phyloP scores from a whole-genome alignment of 2,797 vertebrate genomes.

The Gymnodraco acuticeps region DNA sequence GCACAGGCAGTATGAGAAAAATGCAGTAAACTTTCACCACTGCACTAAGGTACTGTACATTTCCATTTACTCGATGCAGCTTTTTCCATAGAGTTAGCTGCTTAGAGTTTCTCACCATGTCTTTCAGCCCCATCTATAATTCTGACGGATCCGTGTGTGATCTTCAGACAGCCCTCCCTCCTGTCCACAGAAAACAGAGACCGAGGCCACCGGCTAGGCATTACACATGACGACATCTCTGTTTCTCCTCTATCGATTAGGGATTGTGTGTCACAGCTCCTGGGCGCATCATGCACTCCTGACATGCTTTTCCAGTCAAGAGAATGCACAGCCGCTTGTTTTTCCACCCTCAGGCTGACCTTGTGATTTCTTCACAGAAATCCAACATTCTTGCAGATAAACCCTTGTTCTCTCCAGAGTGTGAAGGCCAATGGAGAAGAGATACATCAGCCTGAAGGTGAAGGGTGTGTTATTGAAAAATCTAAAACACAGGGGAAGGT shows the following conservation, averaged over 20 bases:
- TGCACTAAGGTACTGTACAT: too few relatives aligned
- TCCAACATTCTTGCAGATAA: slow-evolving; percentile 19
- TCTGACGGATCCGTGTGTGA: slow-evolving; percentile 22
- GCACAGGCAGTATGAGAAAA: too few relatives aligned
- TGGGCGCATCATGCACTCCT: slow-evolving; percentile 31
- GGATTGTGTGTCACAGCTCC: slow-evolving; percentile 61
- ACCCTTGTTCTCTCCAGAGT: slow-evolving; percentile 1
- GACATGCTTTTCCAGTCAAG: slow-evolving; percentile 58
- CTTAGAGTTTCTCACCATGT: slow-evolving; percentile 7
- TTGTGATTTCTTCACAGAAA: slow-evolving; percentile 56
- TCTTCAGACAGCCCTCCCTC: slow-evolving; percentile 12
- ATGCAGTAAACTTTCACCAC: too few relatives aligned
- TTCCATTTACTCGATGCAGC: too few relatives aligned
- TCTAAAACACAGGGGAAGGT: not conserved
- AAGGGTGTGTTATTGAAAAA: not conserved
- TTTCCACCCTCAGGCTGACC: slow-evolving; percentile 45
- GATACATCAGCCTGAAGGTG: too few relatives aligned
- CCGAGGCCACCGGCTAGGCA: slow-evolving; percentile 27
- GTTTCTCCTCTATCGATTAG: slow-evolving; percentile 69
- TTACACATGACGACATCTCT: slow-evolving; percentile 49
- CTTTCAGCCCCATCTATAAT: slow-evolving; percentile 10
- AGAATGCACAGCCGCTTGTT: slow-evolving; percentile 11
- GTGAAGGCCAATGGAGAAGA: not conserved
- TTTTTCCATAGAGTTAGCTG: slow-evolving; percentile 3
- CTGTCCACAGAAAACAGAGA: slow-evolving; percentile 25